Conservation (phyloP, 2,113 vertebrate species). For the Prunella fulvescens region DNA sequence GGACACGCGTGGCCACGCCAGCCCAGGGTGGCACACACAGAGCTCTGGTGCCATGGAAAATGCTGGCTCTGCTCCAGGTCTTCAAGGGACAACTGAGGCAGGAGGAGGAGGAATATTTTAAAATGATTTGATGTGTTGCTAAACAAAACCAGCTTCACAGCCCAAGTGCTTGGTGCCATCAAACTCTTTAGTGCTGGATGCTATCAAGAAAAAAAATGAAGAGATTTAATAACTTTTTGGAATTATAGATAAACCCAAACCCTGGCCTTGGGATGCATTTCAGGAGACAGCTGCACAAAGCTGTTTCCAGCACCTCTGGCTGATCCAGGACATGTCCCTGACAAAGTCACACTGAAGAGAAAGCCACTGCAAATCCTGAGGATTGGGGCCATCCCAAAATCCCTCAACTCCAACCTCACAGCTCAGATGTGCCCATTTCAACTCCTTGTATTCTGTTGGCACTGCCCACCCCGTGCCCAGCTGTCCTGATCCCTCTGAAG, state of each 20-base stretch:
- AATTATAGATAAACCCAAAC: background rate
- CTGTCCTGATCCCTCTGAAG: background rate
- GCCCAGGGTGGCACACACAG: background rate
- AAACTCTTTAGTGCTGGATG: background rate
- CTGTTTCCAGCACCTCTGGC: background rate
- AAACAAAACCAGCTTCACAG: background rate
- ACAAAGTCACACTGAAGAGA: background rate
- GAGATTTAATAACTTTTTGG: background rate
- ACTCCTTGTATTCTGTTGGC: background rate
- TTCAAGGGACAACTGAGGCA: background rate
- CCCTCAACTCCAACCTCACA: background rate
- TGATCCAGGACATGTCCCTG: background rate
- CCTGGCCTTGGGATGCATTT: no score
- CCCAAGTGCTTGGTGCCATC: background rate
- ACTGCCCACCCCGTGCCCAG: background rate
- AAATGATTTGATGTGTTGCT: background rate
- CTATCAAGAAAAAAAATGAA: background rate
- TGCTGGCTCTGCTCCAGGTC: background rate
- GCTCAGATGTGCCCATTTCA: background rate
- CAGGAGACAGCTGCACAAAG: background rate
- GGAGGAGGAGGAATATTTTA: background rate
- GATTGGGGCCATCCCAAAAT: fast-evolving
- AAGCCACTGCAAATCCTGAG: background rate
- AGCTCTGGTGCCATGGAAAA: background rate
- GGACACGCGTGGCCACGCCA: background rate